Evolutionary conservation across 2,888 invertebrate species (phyloP), one percentile per base, ranked within the genome.

Genomic region (Gymnosoma rotundatum): DNA sequence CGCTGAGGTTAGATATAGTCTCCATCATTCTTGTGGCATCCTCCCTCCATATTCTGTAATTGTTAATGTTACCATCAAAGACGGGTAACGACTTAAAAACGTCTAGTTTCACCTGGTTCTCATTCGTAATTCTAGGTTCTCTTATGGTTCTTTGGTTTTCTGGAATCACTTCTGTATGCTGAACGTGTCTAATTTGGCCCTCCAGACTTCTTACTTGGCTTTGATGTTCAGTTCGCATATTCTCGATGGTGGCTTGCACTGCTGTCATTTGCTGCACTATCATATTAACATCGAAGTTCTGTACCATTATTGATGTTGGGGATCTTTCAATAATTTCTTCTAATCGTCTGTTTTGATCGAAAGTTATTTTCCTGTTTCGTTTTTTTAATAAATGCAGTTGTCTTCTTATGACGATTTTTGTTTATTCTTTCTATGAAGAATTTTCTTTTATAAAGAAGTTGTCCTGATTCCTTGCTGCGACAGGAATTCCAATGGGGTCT

Each of bases 201-300:
- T 70, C 70, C 32, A 58, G 45, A 18, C 18, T 56, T 18, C 18
- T 42, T 2, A 72, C 72, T 32, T 72, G 48, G 10, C 7, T 60
- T 48, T 58, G 12, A 7, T 60, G 45, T 56, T 38, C 36, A 2
- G 3, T 56, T 56, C n/a, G 20, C 36, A 54, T 56, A 7, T n/a
- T 16, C 32, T 60, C 36, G 2, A 16, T 21, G 12, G 54, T 21
- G 20, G 12, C 21, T 38, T 38, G 38, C n/a, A n/a, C 6, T 4
- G 38, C 38, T 48, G 45, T 32, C 60, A 48, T 60, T 60, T 38
- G 52, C 56, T 70, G 70, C 1, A 45, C 58, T 25, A 70, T 38
- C 1, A 20, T n/a, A 45, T 45, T 70, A 14, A 58, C 58, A n/a
- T 58, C 70, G 20, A 67, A 38, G 42, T 42, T 61, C 52, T 52